A percentile compares a stretch with the other conserved stretches of the same genome.
These are phyloP conservation scores for Pipistrellus kuhlii DNA, from an alignment of 2,797 vertebrate genomes.

Conservation along the genomic window DNA sequence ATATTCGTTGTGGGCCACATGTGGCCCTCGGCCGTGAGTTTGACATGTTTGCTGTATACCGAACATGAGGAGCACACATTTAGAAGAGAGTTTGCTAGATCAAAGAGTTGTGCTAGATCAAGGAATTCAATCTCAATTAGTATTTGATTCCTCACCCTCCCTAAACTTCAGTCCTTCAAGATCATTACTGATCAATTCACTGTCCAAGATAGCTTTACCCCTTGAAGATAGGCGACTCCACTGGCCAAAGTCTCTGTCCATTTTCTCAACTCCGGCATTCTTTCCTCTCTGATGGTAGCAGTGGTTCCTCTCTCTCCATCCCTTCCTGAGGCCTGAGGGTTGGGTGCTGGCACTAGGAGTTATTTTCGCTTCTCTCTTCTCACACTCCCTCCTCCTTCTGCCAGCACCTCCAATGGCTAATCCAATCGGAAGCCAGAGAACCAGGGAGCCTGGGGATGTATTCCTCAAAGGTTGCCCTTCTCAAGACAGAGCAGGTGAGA, in stretches of 20 bases:
- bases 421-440: neutral
- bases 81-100: neutral
- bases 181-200: neutral
- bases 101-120: neutral
- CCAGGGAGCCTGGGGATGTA: neutral
- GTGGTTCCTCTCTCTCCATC: too few species aligned
- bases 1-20: too few species aligned
- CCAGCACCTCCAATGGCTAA: neutral
- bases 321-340: neutral
- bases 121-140: neutral
- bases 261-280: neutral
- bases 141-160: neutral
- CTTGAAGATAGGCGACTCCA: neutral
- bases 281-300: neutral
- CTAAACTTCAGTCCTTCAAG: neutral
- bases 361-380: neutral
- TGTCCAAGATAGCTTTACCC: neutral
- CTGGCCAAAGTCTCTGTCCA: neutral
- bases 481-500: neutral
- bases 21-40: too few species aligned
- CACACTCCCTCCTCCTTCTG: neutral
- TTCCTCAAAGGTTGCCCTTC: neutral
- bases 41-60: too few species aligned
- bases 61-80: neutral
- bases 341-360: neutral